These are phyloP conservation scores for Lagopus muta DNA, from an alignment of 2,113 vertebrate genomes.

Conservation along the genomic window DNA sequence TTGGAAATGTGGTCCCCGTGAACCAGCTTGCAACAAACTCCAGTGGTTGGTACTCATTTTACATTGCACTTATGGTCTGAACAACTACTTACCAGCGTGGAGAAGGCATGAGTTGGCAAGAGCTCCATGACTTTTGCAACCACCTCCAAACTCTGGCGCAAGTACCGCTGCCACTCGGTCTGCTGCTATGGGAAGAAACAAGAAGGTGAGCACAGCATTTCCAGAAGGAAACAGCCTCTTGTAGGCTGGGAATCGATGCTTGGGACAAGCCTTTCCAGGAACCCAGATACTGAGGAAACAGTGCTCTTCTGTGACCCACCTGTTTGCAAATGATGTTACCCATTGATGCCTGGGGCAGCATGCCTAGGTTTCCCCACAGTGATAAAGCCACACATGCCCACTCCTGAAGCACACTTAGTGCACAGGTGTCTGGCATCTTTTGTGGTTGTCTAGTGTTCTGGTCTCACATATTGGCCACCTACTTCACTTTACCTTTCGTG, in stretches of 20 bases:
- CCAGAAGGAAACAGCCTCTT: not conserved
- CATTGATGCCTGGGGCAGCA: fast-evolving
- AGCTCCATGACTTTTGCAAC: constrained; percentile 99
- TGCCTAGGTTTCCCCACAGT: fast-evolving
- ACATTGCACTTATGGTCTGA: not conserved
- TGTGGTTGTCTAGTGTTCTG: not conserved
- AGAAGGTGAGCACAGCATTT: not conserved
- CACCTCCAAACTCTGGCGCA: constrained; percentile 98
- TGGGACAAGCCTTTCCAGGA: not conserved
- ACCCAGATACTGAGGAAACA: not conserved
- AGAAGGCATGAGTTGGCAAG: constrained; percentile 94
- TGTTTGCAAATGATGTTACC: not conserved
- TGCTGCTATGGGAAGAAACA: constrained; percentile 86
- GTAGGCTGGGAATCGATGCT: too few species aligned
- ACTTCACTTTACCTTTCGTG: not conserved
- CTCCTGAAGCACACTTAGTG: not conserved
- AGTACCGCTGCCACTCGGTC: constrained; percentile 97
- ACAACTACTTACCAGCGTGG: constrained; percentile 85
- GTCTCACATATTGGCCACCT: not conserved
- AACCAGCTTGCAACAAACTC: not conserved
- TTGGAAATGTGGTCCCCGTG: not conserved
- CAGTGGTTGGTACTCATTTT: not conserved
- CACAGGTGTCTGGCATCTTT: not conserved
- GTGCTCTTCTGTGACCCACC: not conserved
- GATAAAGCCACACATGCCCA: not conserved